Percentiles rank a stretch among this genome's conserved stretches.
These are phyloP conservation scores for Unio pictorum DNA, from an alignment of 2,888 invertebrate genomes.

Conservation along the genomic window DNA sequence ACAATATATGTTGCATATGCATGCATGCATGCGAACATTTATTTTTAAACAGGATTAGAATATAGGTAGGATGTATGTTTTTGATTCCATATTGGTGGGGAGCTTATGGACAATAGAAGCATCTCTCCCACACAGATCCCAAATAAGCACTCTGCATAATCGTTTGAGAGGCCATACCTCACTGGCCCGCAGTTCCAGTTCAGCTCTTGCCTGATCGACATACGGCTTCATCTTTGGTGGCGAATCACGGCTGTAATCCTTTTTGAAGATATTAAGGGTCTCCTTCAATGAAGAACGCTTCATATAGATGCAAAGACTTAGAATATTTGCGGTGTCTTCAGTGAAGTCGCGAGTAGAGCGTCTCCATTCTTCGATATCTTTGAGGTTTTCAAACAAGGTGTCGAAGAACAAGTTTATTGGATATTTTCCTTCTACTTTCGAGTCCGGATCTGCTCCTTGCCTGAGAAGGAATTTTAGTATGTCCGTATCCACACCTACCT, in stretches of 20 bases:
- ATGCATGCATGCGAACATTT: too few species aligned
- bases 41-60: conserved; percentile 4
- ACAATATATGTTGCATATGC: too few species aligned
- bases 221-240: conserved; percentile 38
- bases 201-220: conserved; percentile 23
- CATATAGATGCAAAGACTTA: conserved; percentile 39
- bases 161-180: conserved; percentile 40
- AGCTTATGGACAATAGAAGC: conserved; percentile 38
- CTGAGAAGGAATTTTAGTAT: conserved; percentile 50
- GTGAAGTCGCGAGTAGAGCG: conserved; percentile 26
- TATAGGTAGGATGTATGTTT: conserved; percentile 45
- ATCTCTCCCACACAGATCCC: conserved; percentile 41
- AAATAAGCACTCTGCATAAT: conserved; percentile 33
- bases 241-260: conserved; percentile 23
- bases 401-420: conserved; percentile 47
- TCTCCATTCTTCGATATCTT: conserved; percentile 20
- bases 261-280: conserved; percentile 28
- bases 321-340: conserved; percentile 32
- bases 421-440: conserved; percentile 42
- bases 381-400: conserved; percentile 31
- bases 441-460: conserved; percentile 52
- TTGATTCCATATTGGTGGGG: conserved; percentile 39
- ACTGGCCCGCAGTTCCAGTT: conserved; percentile 19
- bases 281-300: conserved; percentile 28
- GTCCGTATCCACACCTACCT: conserved; percentile 42